A percentile compares a stretch with the other conserved stretches of the same genome.
Conservation (phyloP, 2,888 invertebrate species). For the Lasius platythorax region DNA sequence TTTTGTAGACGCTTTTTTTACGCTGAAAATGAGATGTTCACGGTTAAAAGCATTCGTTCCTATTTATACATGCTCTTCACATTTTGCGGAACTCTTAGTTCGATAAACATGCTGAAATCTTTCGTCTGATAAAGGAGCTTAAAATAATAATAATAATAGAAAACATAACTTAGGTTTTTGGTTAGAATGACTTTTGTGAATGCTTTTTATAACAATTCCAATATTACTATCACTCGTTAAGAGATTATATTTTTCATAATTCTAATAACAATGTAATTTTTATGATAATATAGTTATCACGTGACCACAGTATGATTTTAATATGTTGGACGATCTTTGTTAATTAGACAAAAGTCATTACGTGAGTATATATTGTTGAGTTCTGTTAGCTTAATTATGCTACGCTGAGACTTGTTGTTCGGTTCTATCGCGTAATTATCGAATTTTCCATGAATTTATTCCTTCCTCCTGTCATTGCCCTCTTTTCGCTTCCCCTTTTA, state of each 20-base stretch:
- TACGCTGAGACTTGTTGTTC: background rate
- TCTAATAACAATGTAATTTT: background rate
- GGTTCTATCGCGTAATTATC: slow-evolving; percentile 3
- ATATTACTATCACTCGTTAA: background rate
- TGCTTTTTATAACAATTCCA: background rate
- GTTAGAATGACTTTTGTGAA: background rate
- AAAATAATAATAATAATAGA: too few species aligned
- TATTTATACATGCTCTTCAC: background rate
- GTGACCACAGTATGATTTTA: slow-evolving; percentile 28
- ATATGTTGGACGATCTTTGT: background rate
- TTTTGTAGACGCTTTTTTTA: background rate
- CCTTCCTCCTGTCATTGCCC: background rate
- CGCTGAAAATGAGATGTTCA: slow-evolving; percentile 14
- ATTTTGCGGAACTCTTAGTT: background rate
- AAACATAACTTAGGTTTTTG: background rate
- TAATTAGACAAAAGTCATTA: slow-evolving; percentile 14
- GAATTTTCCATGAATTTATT: slow-evolving; percentile 56
- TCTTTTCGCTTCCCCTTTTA: background rate
- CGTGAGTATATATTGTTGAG: background rate
- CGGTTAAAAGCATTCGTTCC: slow-evolving; percentile 10
- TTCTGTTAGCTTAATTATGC: background rate
- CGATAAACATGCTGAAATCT: background rate
- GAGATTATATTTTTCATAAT: background rate
- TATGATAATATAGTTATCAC: slow-evolving; percentile 56
- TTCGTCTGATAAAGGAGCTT: background rate